Base-by-base conservation (phyloP, 1,140 invertebrate genomes). In the Probaryconus sp. region DNA sequence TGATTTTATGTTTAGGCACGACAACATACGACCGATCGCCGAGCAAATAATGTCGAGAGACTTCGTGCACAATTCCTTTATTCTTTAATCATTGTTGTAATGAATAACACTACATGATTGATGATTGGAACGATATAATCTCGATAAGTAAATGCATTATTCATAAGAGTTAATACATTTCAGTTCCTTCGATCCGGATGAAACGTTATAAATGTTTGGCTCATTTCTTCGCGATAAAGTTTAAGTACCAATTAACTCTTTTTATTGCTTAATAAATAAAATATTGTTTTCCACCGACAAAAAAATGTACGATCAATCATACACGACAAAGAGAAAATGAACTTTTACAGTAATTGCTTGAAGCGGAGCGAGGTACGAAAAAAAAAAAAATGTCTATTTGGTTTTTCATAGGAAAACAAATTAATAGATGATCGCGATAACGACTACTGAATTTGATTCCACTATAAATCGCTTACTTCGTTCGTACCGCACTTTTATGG, bases 401-500 rank as follows among this genome's bases (percentile, higher is more conserved):
- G 43, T 50, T 53, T 30, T 69, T 75, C 70, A 50, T 67, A 51
- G 47, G 74, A 42, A 76, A 80, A 81, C 79, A 80, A 80, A 83
- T 81, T 81, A 81, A 78, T 81, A 77, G 77, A 80, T 77, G 77
- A 79, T 74, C 60, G 67, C 75, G 65, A 69, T 82, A 81, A 82
- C 79, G 78, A 80, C 79, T 76, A 73, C 72, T 40, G 70, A 79
- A 77, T 81, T 83, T 80, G 76, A 81, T 83, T 83, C 73, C 33
- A 55, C 76, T 76, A 79, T 81, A 81, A 83, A 81, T 81, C 76
- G 67, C 58, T 31, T 65, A 72, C 69, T 79, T 77, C 74, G 76
- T 80, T 81, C 67, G 74, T 80, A 80, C 69, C 75, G 63, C 68
- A 77, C 64, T 81, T 83, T 83, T 83, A 81, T 72, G 76, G 76